phyloP scores from a whole-genome alignment of 2,888 invertebrate genomes.

The Dusona sp. region DNA sequence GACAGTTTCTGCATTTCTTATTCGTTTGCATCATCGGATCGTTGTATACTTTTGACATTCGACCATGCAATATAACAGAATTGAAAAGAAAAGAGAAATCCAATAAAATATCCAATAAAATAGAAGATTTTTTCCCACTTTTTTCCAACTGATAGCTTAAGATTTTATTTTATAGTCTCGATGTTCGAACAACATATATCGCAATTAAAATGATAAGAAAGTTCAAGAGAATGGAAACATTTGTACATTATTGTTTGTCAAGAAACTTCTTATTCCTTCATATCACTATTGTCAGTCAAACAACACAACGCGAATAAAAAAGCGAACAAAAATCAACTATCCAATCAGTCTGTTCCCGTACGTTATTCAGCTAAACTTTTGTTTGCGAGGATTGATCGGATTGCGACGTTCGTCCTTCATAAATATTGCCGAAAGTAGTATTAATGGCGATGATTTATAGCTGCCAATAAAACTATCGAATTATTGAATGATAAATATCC shows the following conservation, averaged over 20 bases:
- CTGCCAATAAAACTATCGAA: neutral
- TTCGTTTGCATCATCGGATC: neutral
- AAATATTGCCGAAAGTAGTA: conserved; percentile 54
- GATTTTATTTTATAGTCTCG: neutral
- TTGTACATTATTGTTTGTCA: neutral
- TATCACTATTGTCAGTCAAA: neutral
- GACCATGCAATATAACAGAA: no score
- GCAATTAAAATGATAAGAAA: neutral
- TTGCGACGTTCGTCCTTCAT: conserved; percentile 39
- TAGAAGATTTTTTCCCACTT: neutral
- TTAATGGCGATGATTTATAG: conserved; percentile 53
- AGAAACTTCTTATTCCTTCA: neutral
- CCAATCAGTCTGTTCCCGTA: conserved; percentile 29
- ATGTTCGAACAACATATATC: neutral
- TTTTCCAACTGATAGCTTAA: neutral
- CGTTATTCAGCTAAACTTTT: conserved; percentile 50
- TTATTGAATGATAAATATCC: conserved; percentile 48
- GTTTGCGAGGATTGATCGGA: conserved; percentile 59
- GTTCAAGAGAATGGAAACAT: neutral
- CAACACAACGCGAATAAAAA: conserved; percentile 13
- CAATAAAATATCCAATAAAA: no score
- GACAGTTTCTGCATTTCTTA: neutral
- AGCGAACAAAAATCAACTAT: conserved; percentile 39
- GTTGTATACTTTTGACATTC: neutral
- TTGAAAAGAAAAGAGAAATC: no score